phyloP scores from a whole-genome alignment of 2,888 invertebrate species.

The Pseudolycoriella hygida region DNA sequence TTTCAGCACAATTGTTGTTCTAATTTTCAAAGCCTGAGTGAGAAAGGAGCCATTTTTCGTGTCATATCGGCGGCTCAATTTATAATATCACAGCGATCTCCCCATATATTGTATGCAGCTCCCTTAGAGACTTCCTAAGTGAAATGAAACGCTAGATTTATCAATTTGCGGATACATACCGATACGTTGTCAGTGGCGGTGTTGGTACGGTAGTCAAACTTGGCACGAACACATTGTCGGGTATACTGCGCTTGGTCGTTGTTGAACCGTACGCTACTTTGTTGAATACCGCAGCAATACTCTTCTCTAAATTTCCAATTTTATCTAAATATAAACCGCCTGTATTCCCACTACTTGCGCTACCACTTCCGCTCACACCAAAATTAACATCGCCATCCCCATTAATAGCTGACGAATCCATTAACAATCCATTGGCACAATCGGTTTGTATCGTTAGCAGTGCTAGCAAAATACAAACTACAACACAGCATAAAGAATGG shows the following conservation, averaged over 20 bases:
- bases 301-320: slow-evolving; percentile 40
- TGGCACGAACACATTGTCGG: slow-evolving; percentile 39
- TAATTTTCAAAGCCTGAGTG: too few species aligned
- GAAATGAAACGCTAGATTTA: too few species aligned
- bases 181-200: slow-evolving; percentile 38
- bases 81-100: too few species aligned
- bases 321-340: slow-evolving; percentile 34
- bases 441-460: neutral
- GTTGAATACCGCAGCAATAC: slow-evolving; percentile 47
- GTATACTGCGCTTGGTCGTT: slow-evolving; percentile 49
- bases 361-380: slow-evolving; percentile 5
- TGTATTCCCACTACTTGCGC: slow-evolving; percentile 11
- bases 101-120: too few species aligned
- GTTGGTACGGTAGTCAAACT: slow-evolving; percentile 45
- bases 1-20: too few species aligned
- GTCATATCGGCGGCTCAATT: too few species aligned
- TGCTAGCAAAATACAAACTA: neutral
- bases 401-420: neutral
- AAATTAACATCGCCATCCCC: neutral
- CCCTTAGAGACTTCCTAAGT: too few species aligned
- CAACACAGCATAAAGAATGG: too few species aligned
- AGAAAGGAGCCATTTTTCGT: too few species aligned
- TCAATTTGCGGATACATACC: too few species aligned
- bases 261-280: slow-evolving; percentile 50
- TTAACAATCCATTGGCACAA: neutral